phyloP scores from a whole-genome alignment of 2,797 vertebrate species.

The Eulemur rubriventer region DNA sequence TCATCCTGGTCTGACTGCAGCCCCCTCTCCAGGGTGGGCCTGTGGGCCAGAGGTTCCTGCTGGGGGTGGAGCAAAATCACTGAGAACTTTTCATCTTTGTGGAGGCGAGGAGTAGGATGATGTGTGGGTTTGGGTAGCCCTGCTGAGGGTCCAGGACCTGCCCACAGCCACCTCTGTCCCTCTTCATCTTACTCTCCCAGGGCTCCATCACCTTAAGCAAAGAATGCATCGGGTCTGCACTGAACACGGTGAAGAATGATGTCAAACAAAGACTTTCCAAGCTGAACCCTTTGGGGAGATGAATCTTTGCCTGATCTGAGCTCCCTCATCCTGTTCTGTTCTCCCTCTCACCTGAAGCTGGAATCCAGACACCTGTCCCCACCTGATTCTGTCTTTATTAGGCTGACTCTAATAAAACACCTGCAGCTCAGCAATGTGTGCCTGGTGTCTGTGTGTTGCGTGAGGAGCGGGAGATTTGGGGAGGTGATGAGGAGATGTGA shows the following conservation, averaged over 20 bases:
- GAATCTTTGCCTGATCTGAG: background rate
- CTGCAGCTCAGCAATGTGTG: background rate
- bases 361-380: background rate
- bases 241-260: accelerated
- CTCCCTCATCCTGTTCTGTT: background rate
- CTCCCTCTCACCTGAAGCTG: background rate
- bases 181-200: background rate
- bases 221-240: accelerated
- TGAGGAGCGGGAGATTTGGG: background rate
- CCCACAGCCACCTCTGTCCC: too few relatives aligned
- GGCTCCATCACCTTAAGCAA: accelerated
- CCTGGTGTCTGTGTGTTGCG: background rate
- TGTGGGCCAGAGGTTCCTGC: background rate
- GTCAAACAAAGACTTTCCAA: accelerated
- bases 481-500: background rate
- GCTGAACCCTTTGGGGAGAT: background rate
- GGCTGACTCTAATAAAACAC: background rate
- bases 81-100: background rate
- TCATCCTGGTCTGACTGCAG: background rate
- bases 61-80: background rate
- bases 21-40: background rate
- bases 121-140: background rate
- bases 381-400: background rate
- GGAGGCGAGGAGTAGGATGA: background rate
- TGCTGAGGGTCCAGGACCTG: background rate